Conservation (phyloP, 2,113 vertebrate species). For the cat (Felis catus) region DNA sequence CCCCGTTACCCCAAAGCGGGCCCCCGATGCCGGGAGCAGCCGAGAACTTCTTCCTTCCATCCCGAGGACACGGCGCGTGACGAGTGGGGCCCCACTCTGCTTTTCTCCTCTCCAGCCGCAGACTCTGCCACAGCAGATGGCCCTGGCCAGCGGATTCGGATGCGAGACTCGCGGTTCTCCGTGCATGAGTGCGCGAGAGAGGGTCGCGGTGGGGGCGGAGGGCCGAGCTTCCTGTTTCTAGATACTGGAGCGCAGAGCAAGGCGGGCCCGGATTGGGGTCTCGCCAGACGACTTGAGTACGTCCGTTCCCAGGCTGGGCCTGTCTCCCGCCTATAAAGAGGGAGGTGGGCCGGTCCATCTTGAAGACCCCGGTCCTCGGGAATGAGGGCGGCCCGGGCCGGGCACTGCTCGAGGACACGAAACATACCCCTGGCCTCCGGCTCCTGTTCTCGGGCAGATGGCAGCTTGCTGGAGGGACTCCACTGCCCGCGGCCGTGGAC, state of each 20-base stretch:
- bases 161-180: rapidly evolving
- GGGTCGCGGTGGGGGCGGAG: rapidly evolving
- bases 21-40: too few species aligned
- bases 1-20: neutral
- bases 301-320: neutral
- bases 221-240: neutral
- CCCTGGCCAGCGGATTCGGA: rapidly evolving
- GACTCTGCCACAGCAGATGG: neutral
- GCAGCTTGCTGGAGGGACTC: neutral
- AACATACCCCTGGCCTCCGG: neutral
- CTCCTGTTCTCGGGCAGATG: neutral
- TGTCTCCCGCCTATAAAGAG: too few species aligned
- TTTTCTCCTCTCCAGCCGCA: neutral
- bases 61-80: rapidly evolving
- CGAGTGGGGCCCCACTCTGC: rapidly evolving
- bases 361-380: neutral
- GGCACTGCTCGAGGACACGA: neutral
- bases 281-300: rapidly evolving
- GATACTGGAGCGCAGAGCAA: rapidly evolving
- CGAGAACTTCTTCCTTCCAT: neutral
- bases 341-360: too few species aligned
- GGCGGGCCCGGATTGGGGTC: neutral
- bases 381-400: neutral
- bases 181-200: rapidly evolving
- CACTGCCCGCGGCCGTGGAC: rapidly evolving